phyloP scores from a whole-genome alignment of 2,113 vertebrate species.

The Hyperoodon ampullatus region DNA sequence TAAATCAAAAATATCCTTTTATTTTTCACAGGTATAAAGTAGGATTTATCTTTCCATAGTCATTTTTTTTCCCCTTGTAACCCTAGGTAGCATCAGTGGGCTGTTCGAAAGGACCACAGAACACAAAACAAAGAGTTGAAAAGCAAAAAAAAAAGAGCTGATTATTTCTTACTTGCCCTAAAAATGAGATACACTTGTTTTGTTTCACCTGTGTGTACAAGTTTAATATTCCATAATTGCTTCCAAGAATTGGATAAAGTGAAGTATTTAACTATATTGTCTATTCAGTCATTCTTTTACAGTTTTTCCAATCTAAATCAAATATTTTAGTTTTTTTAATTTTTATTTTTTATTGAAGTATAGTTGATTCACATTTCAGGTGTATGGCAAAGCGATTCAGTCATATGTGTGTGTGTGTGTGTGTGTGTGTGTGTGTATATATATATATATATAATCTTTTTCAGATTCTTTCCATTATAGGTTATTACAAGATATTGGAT shows the following conservation, averaged over 20 bases:
- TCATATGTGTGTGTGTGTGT: neutral
- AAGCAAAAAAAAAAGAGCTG: neutral
- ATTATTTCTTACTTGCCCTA: neutral
- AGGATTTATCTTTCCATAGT: neutral
- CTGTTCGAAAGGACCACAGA: neutral
- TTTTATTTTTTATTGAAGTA: neutral
- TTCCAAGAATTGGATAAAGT: neutral
- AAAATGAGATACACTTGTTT: neutral
- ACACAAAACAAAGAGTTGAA: neutral
- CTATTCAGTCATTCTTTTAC: neutral
- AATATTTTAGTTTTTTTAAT: neutral
- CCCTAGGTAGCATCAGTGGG: neutral
- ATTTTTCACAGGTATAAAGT: neutral
- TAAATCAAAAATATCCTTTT: neutral
- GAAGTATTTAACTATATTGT: neutral
- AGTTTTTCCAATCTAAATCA: neutral
- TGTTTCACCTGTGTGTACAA: neutral
- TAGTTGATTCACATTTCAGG: neutral
- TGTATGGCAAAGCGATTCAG: neutral
- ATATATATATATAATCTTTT: neutral
- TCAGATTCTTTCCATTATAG: neutral
- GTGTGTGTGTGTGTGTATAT: fast-evolving
- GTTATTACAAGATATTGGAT: neutral
- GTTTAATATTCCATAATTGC: neutral
- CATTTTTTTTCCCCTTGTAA: neutral